phyloP scores from a whole-genome alignment of 2,113 vertebrate species.

The Cephalopterus ornatus region DNA sequence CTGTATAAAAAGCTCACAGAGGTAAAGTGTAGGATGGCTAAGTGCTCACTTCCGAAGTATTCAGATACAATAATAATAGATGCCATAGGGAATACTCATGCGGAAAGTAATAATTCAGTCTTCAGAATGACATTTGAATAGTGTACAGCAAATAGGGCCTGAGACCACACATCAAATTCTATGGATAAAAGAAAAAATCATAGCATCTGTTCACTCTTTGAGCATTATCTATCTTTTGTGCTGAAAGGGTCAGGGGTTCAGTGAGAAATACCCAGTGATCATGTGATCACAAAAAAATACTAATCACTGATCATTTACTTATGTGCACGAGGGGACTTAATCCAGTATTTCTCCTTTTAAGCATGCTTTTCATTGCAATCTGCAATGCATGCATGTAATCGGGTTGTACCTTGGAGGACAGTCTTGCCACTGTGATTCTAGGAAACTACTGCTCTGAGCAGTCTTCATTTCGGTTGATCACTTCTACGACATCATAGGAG shows the following conservation, averaged over 20 bases:
- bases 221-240: background rate
- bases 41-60: background rate
- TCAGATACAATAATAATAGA: constrained; percentile 18
- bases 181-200: background rate
- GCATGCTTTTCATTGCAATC: background rate
- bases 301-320: background rate
- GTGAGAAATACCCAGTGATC: background rate
- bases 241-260: background rate
- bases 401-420: background rate
- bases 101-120: constrained; percentile 23
- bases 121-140: constrained; percentile 44
- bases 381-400: background rate
- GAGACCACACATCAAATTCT: background rate
- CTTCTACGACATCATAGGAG: background rate
- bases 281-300: background rate
- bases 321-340: background rate
- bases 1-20: background rate
- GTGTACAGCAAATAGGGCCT: constrained; percentile 17
- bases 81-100: background rate
- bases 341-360: background rate
- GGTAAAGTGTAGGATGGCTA: background rate
- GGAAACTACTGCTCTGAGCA: background rate
- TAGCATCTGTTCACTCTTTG: background rate
- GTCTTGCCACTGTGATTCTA: background rate
- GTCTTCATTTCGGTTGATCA: background rate